Evolutionary conservation across 1,140 invertebrate species (phyloP).

Genomic region (Scaptomyza hsui): DNA sequence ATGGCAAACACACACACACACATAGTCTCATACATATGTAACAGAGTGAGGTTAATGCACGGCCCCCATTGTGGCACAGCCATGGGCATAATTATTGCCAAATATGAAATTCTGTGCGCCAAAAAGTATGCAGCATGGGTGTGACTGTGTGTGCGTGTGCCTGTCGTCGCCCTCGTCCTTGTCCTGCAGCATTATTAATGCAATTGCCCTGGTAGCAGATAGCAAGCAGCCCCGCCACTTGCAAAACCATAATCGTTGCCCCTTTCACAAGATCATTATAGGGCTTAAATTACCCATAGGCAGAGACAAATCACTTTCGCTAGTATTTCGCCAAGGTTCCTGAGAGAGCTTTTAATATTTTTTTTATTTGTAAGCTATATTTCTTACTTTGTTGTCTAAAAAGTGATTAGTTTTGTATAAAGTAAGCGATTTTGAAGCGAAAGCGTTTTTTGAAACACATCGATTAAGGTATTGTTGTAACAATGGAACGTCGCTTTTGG

Average conservation of each 20-base stretch:
- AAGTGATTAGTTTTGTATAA: too few relatives aligned
- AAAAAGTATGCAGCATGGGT: conserved; percentile 59
- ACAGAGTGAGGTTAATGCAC: conserved; percentile 25
- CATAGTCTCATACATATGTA: conserved; percentile 7
- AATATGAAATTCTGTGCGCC: conserved; percentile 70
- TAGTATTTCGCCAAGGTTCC: background rate
- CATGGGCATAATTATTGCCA: conserved; percentile 71
- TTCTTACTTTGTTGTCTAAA: too few relatives aligned
- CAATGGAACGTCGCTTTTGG: conserved; percentile 24
- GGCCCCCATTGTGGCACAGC: background rate
- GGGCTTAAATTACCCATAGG: background rate
- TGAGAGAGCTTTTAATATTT: background rate
- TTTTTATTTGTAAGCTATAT: too few relatives aligned
- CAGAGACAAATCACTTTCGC: conserved; percentile 20
- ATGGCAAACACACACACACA: conserved; percentile 45
- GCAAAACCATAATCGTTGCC: conserved; percentile 45
- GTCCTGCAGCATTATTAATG: conserved; percentile 65
- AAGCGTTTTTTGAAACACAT: conserved; percentile 11
- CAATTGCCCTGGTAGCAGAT: conserved; percentile 44
- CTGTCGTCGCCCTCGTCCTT: conserved; percentile 33
- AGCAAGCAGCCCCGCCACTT: conserved; percentile 18
- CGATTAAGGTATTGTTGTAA: background rate
- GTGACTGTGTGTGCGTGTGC: conserved; percentile 3
- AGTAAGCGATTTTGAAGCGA: background rate
- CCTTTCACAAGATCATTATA: conserved; percentile 5